These are phyloP conservation scores for Tanypteryx hageni DNA, from an alignment of 2,888 invertebrate genomes.

Conservation along the genomic window DNA sequence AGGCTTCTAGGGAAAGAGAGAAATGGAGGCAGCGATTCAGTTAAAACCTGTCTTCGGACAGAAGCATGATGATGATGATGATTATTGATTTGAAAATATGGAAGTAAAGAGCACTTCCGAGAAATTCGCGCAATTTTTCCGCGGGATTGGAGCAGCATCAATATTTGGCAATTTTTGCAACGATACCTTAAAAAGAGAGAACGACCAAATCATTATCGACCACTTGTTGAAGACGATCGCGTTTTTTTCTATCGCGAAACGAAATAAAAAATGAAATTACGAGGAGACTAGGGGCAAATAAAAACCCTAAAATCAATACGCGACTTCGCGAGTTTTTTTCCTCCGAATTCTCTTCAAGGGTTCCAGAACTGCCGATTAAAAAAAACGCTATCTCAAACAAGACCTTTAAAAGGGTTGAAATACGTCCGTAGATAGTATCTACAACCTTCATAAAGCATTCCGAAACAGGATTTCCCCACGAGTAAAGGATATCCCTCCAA, in stretches of 20 bases:
- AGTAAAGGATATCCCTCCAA: neutral
- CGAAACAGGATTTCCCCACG: neutral
- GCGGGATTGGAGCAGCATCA: too few relatives aligned
- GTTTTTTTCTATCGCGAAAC: slow-evolving; percentile 25
- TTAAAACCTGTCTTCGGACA: too few relatives aligned
- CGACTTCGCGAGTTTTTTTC: neutral
- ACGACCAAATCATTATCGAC: slow-evolving; percentile 24
- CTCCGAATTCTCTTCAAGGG: neutral
- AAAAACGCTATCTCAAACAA: slow-evolving; percentile 45
- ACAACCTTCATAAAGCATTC: slow-evolving; percentile 41
- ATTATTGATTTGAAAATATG: too few relatives aligned
- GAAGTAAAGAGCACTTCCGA: too few relatives aligned
- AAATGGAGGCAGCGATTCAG: too few relatives aligned
- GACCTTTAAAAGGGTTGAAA: slow-evolving; percentile 36
- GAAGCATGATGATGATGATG: too few relatives aligned
- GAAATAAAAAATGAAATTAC: slow-evolving; percentile 36
- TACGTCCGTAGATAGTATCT: slow-evolving; percentile 37
- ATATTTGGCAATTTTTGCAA: too few relatives aligned
- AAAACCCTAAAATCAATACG: slow-evolving; percentile 39
- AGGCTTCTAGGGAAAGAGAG: too few relatives aligned
- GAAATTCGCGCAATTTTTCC: too few relatives aligned
- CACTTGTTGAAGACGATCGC: slow-evolving; percentile 55
- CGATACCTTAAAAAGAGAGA: too few relatives aligned
- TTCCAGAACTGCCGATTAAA: slow-evolving; percentile 9
- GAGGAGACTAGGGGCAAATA: slow-evolving; percentile 1